A percentile compares a stretch with the other conserved stretches of the same genome.
These are phyloP conservation scores for Beroe ovata DNA, from an alignment of 37 sponge, comb jelly and placozoan genomes.

Conservation along the genomic window DNA sequence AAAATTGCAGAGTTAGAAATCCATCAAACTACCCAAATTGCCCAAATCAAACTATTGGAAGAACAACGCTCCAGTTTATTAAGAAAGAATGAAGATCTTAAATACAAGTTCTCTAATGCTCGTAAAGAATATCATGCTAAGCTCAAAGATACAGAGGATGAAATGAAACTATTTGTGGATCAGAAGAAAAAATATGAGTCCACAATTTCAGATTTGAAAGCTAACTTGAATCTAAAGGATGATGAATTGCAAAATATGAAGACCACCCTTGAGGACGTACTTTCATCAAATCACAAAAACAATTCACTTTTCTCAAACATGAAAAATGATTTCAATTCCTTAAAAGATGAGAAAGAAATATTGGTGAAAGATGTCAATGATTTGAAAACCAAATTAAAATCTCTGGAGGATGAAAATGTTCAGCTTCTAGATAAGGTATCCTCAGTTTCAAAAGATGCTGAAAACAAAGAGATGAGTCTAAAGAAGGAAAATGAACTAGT, in stretches of 20 bases:
- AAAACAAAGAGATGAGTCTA: not conserved
- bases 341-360: not conserved
- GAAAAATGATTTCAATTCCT: not conserved
- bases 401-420: not conserved
- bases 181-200: not conserved
- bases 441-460: not conserved
- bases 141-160: not conserved
- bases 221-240: not conserved
- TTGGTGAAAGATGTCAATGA: not conserved
- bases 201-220: constrained; percentile 5
- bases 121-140: constrained; percentile 61
- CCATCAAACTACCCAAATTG: constrained; percentile 10
- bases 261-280: constrained; percentile 17
- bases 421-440: not conserved
- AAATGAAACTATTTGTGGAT: not conserved
- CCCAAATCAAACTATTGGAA: constrained; percentile 37
- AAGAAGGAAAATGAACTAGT: not conserved
- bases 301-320: constrained; percentile 63
- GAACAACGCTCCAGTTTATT: constrained; percentile 18
- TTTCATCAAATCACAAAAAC: constrained; percentile 53
- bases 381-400: not conserved
- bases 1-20: constrained; percentile 62
- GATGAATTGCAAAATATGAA: not conserved
- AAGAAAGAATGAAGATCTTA: constrained; percentile 24
- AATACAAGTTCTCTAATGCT: constrained; percentile 9